Evolutionary conservation across 1,140 invertebrate species (phyloP).

Genomic region (Panulirus ornatus): DNA sequence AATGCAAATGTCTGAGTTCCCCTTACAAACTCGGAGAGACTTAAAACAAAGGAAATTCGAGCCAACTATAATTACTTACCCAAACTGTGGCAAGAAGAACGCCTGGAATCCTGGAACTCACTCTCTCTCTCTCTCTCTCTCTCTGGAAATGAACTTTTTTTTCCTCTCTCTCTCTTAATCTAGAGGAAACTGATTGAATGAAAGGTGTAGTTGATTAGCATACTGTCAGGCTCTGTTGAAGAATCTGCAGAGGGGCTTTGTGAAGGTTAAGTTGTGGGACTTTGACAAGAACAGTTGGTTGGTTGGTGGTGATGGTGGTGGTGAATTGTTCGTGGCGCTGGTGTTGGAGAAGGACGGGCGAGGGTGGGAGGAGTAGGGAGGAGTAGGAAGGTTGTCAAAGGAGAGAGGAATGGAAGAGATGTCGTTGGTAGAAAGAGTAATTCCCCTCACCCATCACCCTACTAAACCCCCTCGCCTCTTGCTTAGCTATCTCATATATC

Average conservation of each 20-base stretch:
- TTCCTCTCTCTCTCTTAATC: neutral
- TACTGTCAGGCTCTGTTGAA: neutral
- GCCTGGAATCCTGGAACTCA: neutral
- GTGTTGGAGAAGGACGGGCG: too few species aligned
- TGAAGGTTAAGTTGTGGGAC: neutral
- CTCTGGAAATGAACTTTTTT: neutral
- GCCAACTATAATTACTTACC: neutral
- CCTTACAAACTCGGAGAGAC: too few species aligned
- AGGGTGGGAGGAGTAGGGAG: too few species aligned
- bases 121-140: neutral
- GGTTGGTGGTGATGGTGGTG: neutral
- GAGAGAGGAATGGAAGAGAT: too few species aligned
- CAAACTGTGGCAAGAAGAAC: slow-evolving; percentile 13
- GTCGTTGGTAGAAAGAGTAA: too few species aligned
- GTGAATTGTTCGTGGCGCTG: neutral
- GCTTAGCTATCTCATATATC: too few species aligned
- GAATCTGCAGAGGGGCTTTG: neutral
- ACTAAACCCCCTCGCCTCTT: too few species aligned
- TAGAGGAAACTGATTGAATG: slow-evolving; percentile 1
- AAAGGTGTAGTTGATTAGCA: neutral
- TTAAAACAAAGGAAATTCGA: slow-evolving; percentile 12
- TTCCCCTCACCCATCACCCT: too few species aligned
- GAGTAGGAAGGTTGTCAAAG: too few species aligned
- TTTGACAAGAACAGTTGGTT: too few species aligned
- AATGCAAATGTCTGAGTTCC: neutral